Base-by-base conservation (phyloP, 2,797 vertebrate genomes). In the Poecilia picta region DNA sequence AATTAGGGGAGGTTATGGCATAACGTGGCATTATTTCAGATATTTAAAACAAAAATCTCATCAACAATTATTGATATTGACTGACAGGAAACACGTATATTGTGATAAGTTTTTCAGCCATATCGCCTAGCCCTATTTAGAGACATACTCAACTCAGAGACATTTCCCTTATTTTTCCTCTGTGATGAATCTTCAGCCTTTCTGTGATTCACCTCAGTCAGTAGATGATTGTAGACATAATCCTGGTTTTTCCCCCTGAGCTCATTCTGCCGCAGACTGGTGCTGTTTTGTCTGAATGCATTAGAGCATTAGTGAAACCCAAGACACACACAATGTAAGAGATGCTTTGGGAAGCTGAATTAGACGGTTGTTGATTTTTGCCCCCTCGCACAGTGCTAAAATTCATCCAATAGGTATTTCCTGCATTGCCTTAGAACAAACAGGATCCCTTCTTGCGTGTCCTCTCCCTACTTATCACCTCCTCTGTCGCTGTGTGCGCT, bases 341-440 rank as follows among this genome's bases (percentile, higher is more conserved):
- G 72, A 36, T 47, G 25, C 33, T 5, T 28, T 79, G 51, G 49
- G 28, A 75, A 46, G 62, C n/a, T 84, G 82, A 90, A 79, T 91
- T 85, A 78, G 74, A 74, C 8, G 49, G 28, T 70, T 87, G 82
- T 62, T 47, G 45, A 39, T 68, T 81, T 53, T 78, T 59, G 23
- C 45, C 53, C 64, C 51, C 5, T 72, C 66, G 16, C 74, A 41
- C 16, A 2, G 73, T 75, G 39, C 36, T 81, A 31, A 43, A 41
- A 41, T 83, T 86, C 73, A 84, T 79, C 84, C 85, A 82, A 47
- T 47, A 78, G 80, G 83, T 78, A 85, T 89, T 92, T 93, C 86
- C 88, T 89, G 43, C 31, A 53, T 90, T 49, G 87, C 20, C 81
- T 86, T 77, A 16, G 85, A 81, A 79, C 70, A 85, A 89, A 82